These are phyloP conservation scores for Chlorops oryzae DNA, from an alignment of 1,140 invertebrate species.

Conservation along the genomic window DNA sequence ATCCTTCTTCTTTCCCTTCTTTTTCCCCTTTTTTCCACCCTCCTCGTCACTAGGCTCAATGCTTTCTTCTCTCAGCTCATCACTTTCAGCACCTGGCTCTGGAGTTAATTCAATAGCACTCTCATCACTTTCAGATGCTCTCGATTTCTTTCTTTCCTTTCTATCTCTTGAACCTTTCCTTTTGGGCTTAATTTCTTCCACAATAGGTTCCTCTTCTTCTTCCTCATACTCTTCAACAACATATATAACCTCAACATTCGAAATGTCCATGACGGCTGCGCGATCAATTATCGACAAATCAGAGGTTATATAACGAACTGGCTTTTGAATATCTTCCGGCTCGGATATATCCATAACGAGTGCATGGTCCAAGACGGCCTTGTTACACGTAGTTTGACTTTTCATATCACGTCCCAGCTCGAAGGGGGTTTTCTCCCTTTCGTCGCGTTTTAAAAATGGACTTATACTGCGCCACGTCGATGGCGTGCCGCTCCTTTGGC, in stretches of 20 bases:
- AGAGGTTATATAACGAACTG: slow-evolving; percentile 47
- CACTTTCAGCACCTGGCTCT: background rate
- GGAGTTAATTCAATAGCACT: slow-evolving; percentile 14
- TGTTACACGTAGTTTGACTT: slow-evolving; percentile 40
- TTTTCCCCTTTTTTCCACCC: slow-evolving; percentile 35
- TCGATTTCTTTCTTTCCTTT: slow-evolving; percentile 24
- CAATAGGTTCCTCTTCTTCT: slow-evolving; percentile 30
- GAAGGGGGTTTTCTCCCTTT: slow-evolving; percentile 46
- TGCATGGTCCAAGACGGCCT: slow-evolving; percentile 45
- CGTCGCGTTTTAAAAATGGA: slow-evolving; percentile 44
- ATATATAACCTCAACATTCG: slow-evolving; percentile 48
- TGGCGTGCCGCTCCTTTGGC: slow-evolving; percentile 40
- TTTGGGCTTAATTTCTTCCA: slow-evolving; percentile 40
- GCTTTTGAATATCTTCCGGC: slow-evolving; percentile 36
- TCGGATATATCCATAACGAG: slow-evolving; percentile 47
- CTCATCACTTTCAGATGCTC: slow-evolving; percentile 29
- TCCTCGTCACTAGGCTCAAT: slow-evolving; percentile 36
- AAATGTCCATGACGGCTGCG: slow-evolving; percentile 47
- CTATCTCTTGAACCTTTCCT: slow-evolving; percentile 38
- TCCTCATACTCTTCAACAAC: slow-evolving; percentile 46
- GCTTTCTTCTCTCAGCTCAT: slow-evolving; percentile 44
- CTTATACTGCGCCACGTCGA: slow-evolving; percentile 47
- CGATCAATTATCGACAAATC: slow-evolving; percentile 47
- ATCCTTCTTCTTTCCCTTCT: slow-evolving; percentile 39
- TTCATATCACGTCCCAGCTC: slow-evolving; percentile 41